These are phyloP conservation scores for Siniperca undulata DNA, from an alignment of 2,797 vertebrate genomes.

Conservation along the genomic window DNA sequence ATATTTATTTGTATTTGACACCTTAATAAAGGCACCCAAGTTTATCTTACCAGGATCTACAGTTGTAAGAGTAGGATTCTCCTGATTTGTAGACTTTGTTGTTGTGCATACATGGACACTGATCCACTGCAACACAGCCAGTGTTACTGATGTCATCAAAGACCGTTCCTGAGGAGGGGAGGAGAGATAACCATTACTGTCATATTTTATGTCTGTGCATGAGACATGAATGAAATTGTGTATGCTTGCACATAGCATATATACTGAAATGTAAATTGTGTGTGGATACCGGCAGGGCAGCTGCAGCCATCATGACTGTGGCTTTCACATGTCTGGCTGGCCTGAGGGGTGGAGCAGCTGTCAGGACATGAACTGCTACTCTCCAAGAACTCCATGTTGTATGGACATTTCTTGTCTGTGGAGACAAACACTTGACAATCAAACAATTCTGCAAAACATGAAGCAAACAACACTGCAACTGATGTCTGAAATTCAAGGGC, in stretches of 20 bases:
- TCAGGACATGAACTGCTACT: slow-evolving; percentile 85
- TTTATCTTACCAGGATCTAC: slow-evolving; percentile 78
- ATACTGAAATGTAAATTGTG: background rate
- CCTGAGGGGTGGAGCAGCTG: slow-evolving; percentile 86
- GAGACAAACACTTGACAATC: slow-evolving; percentile 27
- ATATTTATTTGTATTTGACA: background rate
- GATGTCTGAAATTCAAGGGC: background rate
- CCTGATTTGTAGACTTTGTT: slow-evolving; percentile 71
- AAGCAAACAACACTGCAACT: background rate
- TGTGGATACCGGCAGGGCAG: slow-evolving; percentile 87
- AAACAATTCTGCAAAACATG: background rate
- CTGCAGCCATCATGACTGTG: slow-evolving; percentile 89
- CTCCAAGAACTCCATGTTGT: slow-evolving; percentile 86
- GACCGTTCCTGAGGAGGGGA: slow-evolving; percentile 73
- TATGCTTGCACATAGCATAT: background rate
- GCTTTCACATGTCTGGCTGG: slow-evolving; percentile 84
- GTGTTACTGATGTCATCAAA: slow-evolving; percentile 77
- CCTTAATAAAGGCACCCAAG: background rate
- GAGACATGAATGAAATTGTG: background rate
- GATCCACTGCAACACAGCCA: slow-evolving; percentile 73
- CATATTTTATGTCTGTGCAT: background rate
- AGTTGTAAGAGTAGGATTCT: slow-evolving; percentile 68
- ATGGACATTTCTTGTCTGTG: slow-evolving; percentile 82
- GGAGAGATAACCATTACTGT: background rate
- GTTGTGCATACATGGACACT: slow-evolving; percentile 81